Evolutionary conservation across 2,888 invertebrate genomes (phyloP).

Genomic region (Lasioglossum marginatum): DNA sequence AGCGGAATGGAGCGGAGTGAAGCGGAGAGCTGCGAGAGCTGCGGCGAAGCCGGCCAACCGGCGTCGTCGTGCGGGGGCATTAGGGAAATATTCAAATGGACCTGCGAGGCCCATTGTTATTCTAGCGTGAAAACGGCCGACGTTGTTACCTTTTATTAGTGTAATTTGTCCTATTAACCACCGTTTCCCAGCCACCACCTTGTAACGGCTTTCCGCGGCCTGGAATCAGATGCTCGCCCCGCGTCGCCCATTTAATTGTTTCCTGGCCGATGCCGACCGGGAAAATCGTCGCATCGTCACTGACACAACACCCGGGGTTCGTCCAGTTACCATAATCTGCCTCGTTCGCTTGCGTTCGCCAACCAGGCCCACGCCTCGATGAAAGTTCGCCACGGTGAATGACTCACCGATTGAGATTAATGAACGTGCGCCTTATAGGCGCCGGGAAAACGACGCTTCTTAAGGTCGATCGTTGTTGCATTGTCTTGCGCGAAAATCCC

Average conservation of each 20-base stretch:
- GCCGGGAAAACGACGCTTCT: constrained; percentile 72
- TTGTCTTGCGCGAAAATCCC: constrained; percentile 69
- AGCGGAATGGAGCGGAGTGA: not conserved
- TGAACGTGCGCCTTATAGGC: constrained; percentile 72
- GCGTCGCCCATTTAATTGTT: constrained; percentile 13
- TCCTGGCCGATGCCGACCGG: not conserved
- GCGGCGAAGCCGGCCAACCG: constrained; percentile 4
- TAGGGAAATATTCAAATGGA: constrained; percentile 78
- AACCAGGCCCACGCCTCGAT: constrained; percentile 70
- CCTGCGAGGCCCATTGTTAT: constrained; percentile 81
- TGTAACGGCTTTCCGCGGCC: constrained; percentile 65
- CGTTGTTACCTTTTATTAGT: constrained; percentile 82
- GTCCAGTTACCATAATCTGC: constrained; percentile 20
- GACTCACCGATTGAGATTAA: constrained; percentile 77
- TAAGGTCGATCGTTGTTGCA: constrained; percentile 60
- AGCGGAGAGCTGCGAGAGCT: not conserved
- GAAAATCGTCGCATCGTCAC: constrained; percentile 5
- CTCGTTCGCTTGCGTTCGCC: not conserved
- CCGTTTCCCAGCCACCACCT: constrained; percentile 77
- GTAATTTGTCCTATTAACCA: constrained; percentile 82
- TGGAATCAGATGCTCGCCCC: constrained; percentile 30
- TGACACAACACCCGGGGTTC: not conserved
- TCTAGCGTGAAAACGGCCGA: constrained; percentile 83
- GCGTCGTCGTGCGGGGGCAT: constrained; percentile 58
- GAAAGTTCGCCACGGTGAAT: constrained; percentile 70